Percentiles rank a stretch among this genome's conserved stretches.
Conservation (phyloP, 2,888 invertebrate genomes). For the Oscheius myriophilus region DNA sequence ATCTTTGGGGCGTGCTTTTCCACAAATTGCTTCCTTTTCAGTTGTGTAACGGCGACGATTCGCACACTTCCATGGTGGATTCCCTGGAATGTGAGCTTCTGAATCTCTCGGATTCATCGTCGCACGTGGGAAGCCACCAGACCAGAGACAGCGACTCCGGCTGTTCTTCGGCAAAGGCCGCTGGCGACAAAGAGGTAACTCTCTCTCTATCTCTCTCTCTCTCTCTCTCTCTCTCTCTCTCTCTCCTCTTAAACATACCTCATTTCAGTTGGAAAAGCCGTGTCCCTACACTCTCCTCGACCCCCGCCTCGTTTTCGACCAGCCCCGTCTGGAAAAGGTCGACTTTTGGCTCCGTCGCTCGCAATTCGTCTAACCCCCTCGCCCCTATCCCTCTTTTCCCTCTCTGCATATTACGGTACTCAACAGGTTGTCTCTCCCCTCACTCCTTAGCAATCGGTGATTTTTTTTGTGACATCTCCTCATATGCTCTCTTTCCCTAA, state of each 20-base stretch:
- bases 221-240: not conserved
- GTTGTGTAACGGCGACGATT: not conserved
- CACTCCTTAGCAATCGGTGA: too few species aligned
- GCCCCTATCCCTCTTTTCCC: too few species aligned
- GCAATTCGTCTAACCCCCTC: constrained; percentile 2
- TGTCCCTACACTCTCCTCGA: constrained; percentile 2
- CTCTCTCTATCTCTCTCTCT: not conserved
- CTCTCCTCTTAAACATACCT: not conserved
- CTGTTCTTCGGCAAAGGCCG: constrained; percentile 26
- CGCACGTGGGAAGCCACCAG: not conserved
- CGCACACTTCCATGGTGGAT: constrained; percentile 6
- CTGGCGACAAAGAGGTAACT: not conserved
- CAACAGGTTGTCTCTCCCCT: too few species aligned
- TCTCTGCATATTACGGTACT: too few species aligned
- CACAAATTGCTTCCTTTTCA: not conserved
- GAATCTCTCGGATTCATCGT: constrained; percentile 13
- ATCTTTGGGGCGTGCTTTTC: too few species aligned
- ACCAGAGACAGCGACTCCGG: constrained; percentile 26
- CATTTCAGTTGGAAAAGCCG: constrained; percentile 11
- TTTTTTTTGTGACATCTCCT: too few species aligned
- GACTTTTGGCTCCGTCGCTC: constrained; percentile 21
- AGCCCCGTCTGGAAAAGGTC: constrained; percentile 24
- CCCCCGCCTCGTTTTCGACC: constrained; percentile 15
- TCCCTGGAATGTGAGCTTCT: constrained; percentile 20
- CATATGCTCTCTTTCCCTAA: too few species aligned